Evolutionary conservation across 2,888 invertebrate genomes (phyloP).

Genomic region (Cryptus armator): DNA sequence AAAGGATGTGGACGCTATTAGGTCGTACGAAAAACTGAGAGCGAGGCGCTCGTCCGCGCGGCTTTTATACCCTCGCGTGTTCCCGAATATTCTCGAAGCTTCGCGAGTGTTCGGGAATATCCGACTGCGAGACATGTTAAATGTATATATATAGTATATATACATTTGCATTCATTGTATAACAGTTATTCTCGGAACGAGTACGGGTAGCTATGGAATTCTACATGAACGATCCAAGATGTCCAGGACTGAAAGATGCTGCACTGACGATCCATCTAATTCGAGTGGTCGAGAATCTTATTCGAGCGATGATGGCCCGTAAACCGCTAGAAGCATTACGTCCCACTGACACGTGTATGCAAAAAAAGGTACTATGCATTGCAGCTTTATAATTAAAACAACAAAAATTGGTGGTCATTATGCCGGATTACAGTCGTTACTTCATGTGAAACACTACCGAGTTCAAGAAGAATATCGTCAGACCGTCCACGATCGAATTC

Average conservation of each 20-base stretch:
- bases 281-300: slow-evolving; percentile 48
- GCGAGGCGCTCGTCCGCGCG: too few species aligned
- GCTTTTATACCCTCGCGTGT: too few species aligned
- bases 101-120: too few species aligned
- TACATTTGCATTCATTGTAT: background rate
- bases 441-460: too few species aligned
- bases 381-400: background rate
- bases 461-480: too few species aligned
- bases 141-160: background rate
- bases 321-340: slow-evolving; percentile 56
- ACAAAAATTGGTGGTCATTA: too few species aligned
- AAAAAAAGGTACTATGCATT: slow-evolving; percentile 33
- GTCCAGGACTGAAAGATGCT: slow-evolving; percentile 50
- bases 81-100: too few species aligned
- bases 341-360: slow-evolving; percentile 22
- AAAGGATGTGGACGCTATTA: too few species aligned
- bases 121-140: too few species aligned
- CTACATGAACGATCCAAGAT: slow-evolving; percentile 24
- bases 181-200: slow-evolving; percentile 62
- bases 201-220: slow-evolving; percentile 61
- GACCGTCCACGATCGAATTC: too few species aligned
- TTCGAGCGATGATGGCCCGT: slow-evolving; percentile 64
- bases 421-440: too few species aligned
- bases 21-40: too few species aligned
- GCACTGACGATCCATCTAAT: slow-evolving; percentile 63